phyloP scores from a whole-genome alignment of 2,113 vertebrate genomes.

The Dunckerocampus dactyliophorus region DNA sequence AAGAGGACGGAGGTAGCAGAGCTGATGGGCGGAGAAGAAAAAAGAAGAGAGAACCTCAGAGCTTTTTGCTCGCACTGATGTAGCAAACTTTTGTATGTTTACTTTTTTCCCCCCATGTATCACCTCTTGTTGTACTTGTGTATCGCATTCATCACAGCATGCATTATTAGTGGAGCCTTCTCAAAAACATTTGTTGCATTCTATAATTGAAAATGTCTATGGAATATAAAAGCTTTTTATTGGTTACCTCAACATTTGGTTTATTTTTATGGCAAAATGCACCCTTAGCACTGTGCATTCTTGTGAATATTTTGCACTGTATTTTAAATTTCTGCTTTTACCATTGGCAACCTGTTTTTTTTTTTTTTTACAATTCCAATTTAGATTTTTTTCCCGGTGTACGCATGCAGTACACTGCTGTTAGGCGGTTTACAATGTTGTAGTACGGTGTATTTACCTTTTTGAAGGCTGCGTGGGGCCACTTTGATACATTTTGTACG shows the following conservation, averaged over 20 bases:
- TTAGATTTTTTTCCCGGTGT: too few relatives aligned
- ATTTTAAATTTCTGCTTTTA: too few relatives aligned
- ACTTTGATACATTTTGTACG: too few relatives aligned
- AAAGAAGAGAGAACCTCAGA: conserved; percentile 11
- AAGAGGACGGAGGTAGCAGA: conserved; percentile 81
- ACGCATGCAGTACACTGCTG: too few relatives aligned
- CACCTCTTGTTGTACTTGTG: conserved; percentile 6
- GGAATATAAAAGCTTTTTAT: not conserved
- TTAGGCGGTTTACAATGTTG: too few relatives aligned
- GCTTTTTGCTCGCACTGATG: conserved; percentile 27
- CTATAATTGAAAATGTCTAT: conserved; percentile 5
- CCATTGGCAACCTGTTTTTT: too few relatives aligned
- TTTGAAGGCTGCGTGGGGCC: too few relatives aligned
- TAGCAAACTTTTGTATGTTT: conserved; percentile 25
- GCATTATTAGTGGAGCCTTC: not conserved
- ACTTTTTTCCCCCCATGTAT: conserved; percentile 11
- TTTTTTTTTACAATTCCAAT: too few relatives aligned
- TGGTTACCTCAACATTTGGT: not conserved
- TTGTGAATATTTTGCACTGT: not conserved
- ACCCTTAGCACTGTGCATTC: not conserved
- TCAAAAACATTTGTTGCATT: conserved; percentile 33
- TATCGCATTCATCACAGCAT: conserved; percentile 23
- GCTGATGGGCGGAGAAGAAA: not conserved
- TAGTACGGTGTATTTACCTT: too few relatives aligned
- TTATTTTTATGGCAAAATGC: not conserved